These are phyloP conservation scores for Sebastolobus alascanus DNA, from an alignment of 2,797 vertebrate species.

Conservation along the genomic window DNA sequence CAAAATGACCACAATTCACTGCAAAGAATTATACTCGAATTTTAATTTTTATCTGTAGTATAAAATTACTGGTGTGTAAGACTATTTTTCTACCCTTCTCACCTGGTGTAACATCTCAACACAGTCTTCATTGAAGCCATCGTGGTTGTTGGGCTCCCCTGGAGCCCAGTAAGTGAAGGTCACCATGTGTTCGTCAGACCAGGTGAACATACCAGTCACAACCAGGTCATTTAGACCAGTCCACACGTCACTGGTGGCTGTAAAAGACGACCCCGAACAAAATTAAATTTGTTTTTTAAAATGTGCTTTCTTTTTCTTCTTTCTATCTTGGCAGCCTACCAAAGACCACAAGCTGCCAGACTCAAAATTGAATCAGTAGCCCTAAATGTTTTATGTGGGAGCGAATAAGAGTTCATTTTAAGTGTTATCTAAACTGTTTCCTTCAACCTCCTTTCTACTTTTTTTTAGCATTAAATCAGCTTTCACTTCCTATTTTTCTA, in stretches of 20 bases:
- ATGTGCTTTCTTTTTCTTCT: background rate
- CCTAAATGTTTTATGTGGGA: accelerated
- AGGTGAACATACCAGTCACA: constrained; percentile 75
- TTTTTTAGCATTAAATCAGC: background rate
- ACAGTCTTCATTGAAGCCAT: constrained; percentile 83
- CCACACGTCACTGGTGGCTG: constrained; percentile 85
- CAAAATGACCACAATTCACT: background rate
- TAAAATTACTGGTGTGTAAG: background rate
- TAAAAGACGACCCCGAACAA: background rate
- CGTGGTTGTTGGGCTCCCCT: constrained; percentile 86
- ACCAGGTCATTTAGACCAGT: constrained; percentile 83
- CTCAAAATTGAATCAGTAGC: background rate
- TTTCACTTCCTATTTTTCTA: background rate
- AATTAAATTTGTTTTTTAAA: too few species aligned
- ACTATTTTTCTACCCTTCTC: background rate
- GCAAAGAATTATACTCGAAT: background rate
- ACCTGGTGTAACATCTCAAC: constrained; percentile 84
- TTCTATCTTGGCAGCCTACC: background rate
- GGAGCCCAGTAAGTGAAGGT: constrained; percentile 87
- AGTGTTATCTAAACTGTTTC: background rate
- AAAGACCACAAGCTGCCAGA: background rate
- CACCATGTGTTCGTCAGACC: constrained; percentile 79
- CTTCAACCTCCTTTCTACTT: background rate
- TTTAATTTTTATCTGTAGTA: background rate
- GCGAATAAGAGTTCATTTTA: background rate